Base-by-base conservation (phyloP, 2,797 vertebrate genomes). In the Ptychadena robeensis region DNA sequence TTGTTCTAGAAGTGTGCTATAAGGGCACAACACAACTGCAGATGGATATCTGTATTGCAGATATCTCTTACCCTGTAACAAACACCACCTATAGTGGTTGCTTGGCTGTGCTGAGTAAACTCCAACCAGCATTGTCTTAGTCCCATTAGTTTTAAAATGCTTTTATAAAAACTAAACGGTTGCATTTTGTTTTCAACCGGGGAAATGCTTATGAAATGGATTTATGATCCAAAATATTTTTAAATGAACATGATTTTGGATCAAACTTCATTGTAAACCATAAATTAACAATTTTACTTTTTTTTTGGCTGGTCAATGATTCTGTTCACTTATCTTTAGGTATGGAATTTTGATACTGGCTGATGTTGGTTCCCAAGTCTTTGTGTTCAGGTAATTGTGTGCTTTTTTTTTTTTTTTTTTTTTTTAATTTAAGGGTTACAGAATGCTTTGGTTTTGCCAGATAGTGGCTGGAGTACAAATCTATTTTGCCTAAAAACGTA, bases 271-370 rank as follows among this genome's bases (percentile, higher is more conserved):
- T n/a, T n/a, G n/a, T n/a, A n/a, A n/a, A n/a, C n/a, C n/a, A n/a
- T n/a, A n/a, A n/a, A n/a, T n/a, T n/a, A n/a, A n/a, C n/a, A n/a
- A n/a, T n/a, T n/a, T n/a, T n/a, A n/a, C n/a, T n/a, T n/a, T n/a
- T n/a, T n/a, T n/a, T n/a, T n/a, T n/a, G n/a, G n/a, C 27, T 61
- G n/a, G 25, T 59, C n/a, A n/a, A 15, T 59, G 25, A 25, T 27
- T 59, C 86, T 91, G 31, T 79, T 18, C 88, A 89, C 86, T 93
- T 93, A 91, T 87, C 92, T 94, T 89, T 94, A 94, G 94, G 93
- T 93, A 87, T 92, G 90, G 92, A 90, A 90, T 63, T 72, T 87
- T 87, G 88, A 90, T 89, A 91, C 91, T 90, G 93, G 93, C 85
- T 94, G 92, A 94, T 73, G 64, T 2, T 2, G 0, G 64, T 11